phyloP scores from a whole-genome alignment of 2,797 vertebrate species.

The Rallus crepitans region DNA sequence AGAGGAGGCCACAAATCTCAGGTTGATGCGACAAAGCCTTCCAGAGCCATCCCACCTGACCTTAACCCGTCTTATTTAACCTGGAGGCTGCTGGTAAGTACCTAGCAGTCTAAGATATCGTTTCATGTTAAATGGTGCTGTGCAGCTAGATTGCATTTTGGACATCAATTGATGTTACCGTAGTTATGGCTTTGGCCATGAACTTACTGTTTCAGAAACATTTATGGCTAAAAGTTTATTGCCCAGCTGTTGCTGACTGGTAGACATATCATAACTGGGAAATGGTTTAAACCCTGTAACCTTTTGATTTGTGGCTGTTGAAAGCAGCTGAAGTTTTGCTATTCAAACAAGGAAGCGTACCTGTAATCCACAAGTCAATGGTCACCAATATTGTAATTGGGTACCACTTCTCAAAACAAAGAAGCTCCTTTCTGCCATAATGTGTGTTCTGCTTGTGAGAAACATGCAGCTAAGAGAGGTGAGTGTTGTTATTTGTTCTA shows the following conservation, averaged over 20 bases:
- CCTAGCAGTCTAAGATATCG: neutral
- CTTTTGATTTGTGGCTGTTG: neutral
- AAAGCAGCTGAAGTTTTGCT: neutral
- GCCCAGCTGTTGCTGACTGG: constrained; percentile 51
- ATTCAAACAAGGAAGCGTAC: neutral
- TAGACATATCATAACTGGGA: constrained; percentile 10
- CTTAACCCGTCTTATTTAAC: constrained; percentile 41
- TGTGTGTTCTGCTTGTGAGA: neutral
- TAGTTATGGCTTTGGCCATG: constrained; percentile 54
- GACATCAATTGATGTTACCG: neutral
- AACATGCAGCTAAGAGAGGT: neutral
- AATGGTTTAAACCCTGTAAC: constrained; percentile 22
- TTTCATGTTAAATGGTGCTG: neutral
- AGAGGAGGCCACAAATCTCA: constrained; percentile 36
- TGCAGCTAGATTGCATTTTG: constrained; percentile 37
- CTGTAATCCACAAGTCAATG: neutral
- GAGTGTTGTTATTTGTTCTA: neutral
- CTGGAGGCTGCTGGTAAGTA: constrained; percentile 39
- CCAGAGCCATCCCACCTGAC: constrained; percentile 3
- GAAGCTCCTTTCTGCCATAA: neutral
- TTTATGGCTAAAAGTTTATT: constrained; percentile 44
- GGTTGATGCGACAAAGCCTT: neutral
- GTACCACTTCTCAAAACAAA: neutral
- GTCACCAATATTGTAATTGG: neutral
- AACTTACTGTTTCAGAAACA: constrained; percentile 18